A percentile compares a stretch with the other conserved stretches of the same genome.
These are phyloP conservation scores for Drosophila colorata DNA, from an alignment of 2,888 invertebrate genomes.

Conservation along the genomic window DNA sequence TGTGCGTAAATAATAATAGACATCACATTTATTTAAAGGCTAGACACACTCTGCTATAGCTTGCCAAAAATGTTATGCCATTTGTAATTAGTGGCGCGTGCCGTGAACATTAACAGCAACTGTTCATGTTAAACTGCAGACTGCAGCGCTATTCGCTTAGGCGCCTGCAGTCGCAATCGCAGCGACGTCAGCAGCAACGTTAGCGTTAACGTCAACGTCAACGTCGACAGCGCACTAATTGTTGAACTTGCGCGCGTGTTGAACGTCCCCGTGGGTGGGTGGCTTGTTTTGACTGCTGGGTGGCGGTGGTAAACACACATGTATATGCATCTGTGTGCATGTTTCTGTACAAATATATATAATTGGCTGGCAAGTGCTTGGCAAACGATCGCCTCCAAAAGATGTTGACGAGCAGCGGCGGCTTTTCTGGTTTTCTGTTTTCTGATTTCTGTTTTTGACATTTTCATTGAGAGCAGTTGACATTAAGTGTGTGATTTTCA, in stretches of 20 bases:
- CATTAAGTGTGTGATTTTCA: slow-evolving; percentile 56
- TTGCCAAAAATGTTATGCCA: too few species aligned
- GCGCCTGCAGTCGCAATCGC: slow-evolving; percentile 23
- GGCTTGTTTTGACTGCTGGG: slow-evolving; percentile 5
- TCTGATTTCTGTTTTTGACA: slow-evolving; percentile 47
- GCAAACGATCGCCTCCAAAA: slow-evolving; percentile 44
- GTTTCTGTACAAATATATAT: slow-evolving; percentile 21
- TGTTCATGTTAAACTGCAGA: slow-evolving; percentile 13
- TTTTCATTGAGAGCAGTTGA: slow-evolving; percentile 61
- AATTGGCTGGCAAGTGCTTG: slow-evolving; percentile 48
- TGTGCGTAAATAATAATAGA: background rate
- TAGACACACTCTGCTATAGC: background rate
- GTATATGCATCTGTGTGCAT: background rate
- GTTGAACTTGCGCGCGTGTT: slow-evolving; percentile 60
- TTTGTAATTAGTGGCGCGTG: slow-evolving; percentile 36
- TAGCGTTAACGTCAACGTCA: slow-evolving; percentile 35
- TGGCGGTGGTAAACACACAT: slow-evolving; percentile 21
- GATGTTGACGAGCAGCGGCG: slow-evolving; percentile 17
- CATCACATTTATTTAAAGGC: background rate
- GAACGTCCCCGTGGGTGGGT: slow-evolving; percentile 7
- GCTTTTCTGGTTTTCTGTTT: slow-evolving; percentile 27
- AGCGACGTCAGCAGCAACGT: slow-evolving; percentile 31
- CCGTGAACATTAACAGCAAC: slow-evolving; percentile 20
- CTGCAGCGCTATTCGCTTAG: slow-evolving; percentile 12
- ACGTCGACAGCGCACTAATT: slow-evolving; percentile 56